A percentile compares a stretch with the other conserved stretches of the same genome.
These are phyloP conservation scores for Apostichopus parvimensis DNA, from an alignment of 35 echinoderm and acorn worm species.

Conservation along the genomic window DNA sequence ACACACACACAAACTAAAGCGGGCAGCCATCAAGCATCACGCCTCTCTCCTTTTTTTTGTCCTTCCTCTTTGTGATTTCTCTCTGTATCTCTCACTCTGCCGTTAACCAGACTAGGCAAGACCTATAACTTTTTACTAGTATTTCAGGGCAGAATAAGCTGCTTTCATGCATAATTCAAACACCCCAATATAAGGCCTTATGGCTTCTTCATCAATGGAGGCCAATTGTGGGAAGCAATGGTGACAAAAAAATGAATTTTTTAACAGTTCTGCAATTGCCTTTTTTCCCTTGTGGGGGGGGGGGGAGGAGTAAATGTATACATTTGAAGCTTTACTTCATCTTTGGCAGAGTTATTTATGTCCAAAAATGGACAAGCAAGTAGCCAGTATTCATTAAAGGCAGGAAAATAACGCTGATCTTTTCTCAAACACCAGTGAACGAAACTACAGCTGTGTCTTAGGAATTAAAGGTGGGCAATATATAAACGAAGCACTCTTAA, in stretches of 20 bases:
- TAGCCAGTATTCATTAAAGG: not conserved
- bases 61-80: not conserved
- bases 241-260: conserved; percentile 41
- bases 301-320: not conserved
- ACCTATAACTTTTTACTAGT: not conserved
- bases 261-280: conserved; percentile 32
- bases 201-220: conserved; percentile 40
- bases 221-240: conserved; percentile 15
- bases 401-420: not conserved
- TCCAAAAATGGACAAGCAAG: not conserved
- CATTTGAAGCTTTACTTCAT: not conserved
- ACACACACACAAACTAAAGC: not conserved
- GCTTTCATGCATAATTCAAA: conserved; percentile 47
- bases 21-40: not conserved
- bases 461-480: not conserved
- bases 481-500: not conserved
- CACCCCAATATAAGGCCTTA: conserved; percentile 13
- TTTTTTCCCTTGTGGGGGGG: not conserved
- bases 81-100: not conserved
- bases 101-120: not conserved
- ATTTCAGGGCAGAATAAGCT: not conserved
- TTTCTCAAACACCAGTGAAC: not conserved
- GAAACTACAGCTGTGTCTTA: not conserved
- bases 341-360: not conserved
- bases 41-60: not conserved